A percentile compares a stretch with the other conserved stretches of the same genome.
These are phyloP conservation scores for Arctia plantaginis DNA, from an alignment of 2,888 invertebrate genomes.

Conservation along the genomic window DNA sequence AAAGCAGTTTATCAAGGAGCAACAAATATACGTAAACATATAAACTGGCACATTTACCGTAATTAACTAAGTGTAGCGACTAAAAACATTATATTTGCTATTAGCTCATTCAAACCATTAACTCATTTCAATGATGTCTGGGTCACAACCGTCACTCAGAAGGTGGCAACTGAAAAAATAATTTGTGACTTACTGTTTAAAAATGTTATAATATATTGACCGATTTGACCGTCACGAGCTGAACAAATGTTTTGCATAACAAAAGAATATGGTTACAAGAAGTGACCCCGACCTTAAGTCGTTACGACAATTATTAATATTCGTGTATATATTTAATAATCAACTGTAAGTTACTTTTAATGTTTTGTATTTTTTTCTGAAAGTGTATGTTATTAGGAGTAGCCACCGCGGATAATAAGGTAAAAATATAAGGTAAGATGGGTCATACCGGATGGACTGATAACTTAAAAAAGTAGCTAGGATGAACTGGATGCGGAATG, in stretches of 20 bases:
- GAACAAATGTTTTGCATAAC: slow-evolving; percentile 69
- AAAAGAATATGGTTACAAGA: slow-evolving; percentile 51
- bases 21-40: no score
- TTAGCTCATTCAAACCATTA: slow-evolving; percentile 46
- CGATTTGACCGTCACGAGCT: slow-evolving; percentile 58
- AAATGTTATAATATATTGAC: slow-evolving; percentile 28
- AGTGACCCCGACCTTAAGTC: slow-evolving; percentile 58
- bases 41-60: neutral
- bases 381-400: neutral
- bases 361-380: neutral
- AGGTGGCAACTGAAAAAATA: slow-evolving; percentile 72
- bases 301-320: slow-evolving; percentile 35
- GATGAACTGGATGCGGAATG: no score
- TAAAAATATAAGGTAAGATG: no score
- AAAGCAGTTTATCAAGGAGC: no score
- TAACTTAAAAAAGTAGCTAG: no score
- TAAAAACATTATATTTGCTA: neutral
- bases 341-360: slow-evolving; percentile 19
- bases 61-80: neutral
- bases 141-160: slow-evolving; percentile 51
- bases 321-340: slow-evolving; percentile 24
- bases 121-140: slow-evolving; percentile 69
- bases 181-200: slow-evolving; percentile 58
- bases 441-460: no score
- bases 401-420: no score